phyloP scores from a whole-genome alignment of 2,888 invertebrate species.

The Drosophila cognata region DNA sequence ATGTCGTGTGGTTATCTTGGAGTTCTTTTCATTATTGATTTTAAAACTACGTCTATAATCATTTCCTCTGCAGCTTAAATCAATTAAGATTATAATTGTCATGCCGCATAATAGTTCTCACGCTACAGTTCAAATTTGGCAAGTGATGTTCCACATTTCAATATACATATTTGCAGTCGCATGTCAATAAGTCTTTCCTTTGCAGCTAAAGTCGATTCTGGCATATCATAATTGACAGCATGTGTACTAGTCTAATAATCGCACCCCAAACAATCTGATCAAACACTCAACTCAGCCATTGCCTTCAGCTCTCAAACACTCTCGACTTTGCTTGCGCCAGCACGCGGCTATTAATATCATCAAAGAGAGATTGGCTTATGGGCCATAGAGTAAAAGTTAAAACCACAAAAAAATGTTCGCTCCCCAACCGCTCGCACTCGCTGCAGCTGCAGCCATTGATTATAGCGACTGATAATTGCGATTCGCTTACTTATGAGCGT shows the following conservation, averaged over 20 bases:
- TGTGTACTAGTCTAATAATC: constrained; percentile 14
- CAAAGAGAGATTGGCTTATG: constrained; percentile 56
- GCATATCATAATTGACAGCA: constrained; percentile 1
- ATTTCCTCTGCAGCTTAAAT: constrained; percentile 30
- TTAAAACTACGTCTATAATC: constrained; percentile 5
- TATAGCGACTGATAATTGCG: constrained; percentile 60
- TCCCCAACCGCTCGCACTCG: background rate
- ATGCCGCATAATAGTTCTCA: background rate
- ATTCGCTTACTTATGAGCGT: constrained; percentile 68
- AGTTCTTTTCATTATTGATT: background rate
- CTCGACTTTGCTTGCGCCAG: constrained; percentile 39
- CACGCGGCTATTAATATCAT: constrained; percentile 57
- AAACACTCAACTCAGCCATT: constrained; percentile 15
- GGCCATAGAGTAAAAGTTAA: constrained; percentile 48
- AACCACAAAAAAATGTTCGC: constrained; percentile 32
- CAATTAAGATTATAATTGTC: background rate
- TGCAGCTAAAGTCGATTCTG: constrained; percentile 18
- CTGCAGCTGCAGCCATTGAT: constrained; percentile 34
- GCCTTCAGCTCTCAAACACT: constrained; percentile 31
- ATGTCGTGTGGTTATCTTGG: background rate
- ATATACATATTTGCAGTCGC: background rate
- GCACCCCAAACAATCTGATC: constrained; percentile 18
- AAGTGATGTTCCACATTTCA: background rate
- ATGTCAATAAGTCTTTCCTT: constrained; percentile 38
- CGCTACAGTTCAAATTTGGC: background rate